phyloP scores from a whole-genome alignment of 2,888 invertebrate genomes.

The Chironomus riparius region DNA sequence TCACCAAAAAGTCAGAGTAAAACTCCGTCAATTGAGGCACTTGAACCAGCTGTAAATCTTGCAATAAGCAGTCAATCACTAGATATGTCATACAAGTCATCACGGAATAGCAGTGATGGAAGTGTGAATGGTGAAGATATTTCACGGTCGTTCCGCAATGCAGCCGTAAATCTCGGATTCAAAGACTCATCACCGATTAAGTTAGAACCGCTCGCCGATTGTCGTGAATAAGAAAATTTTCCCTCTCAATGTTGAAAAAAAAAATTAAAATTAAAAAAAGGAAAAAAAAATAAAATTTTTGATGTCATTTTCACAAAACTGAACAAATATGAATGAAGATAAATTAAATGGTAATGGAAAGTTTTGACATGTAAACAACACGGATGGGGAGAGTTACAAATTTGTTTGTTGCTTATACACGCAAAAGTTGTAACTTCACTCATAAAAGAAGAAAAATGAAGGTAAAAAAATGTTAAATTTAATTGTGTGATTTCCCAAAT shows the following conservation, averaged over 20 bases:
- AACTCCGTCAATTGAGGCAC: constrained; percentile 54
- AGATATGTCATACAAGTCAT: constrained; percentile 48
- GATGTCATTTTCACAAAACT: neutral
- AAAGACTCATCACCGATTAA: constrained; percentile 55
- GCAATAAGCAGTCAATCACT: constrained; percentile 52
- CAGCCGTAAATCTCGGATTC: constrained; percentile 44
- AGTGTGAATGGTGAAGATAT: constrained; percentile 43
- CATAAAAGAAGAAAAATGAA: neutral
- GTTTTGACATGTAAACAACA: neutral
- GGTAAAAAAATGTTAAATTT: neutral
- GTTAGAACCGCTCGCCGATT: constrained; percentile 59
- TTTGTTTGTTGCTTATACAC: no score
- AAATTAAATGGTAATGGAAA: neutral
- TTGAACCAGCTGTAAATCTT: constrained; percentile 48
- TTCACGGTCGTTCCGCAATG: constrained; percentile 40
- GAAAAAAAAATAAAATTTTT: neutral
- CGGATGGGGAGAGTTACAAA: neutral
- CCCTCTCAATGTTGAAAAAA: neutral
- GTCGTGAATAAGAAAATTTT: constrained; percentile 40
- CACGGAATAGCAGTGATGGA: constrained; percentile 39
- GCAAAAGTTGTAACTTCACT: no score
- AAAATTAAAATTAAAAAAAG: neutral
- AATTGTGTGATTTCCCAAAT: neutral
- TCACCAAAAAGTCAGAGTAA: constrained; percentile 50
- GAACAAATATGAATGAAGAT: no score